Conservation (phyloP, 2,888 invertebrate species). For the Lamellibrachia satsuma region DNA sequence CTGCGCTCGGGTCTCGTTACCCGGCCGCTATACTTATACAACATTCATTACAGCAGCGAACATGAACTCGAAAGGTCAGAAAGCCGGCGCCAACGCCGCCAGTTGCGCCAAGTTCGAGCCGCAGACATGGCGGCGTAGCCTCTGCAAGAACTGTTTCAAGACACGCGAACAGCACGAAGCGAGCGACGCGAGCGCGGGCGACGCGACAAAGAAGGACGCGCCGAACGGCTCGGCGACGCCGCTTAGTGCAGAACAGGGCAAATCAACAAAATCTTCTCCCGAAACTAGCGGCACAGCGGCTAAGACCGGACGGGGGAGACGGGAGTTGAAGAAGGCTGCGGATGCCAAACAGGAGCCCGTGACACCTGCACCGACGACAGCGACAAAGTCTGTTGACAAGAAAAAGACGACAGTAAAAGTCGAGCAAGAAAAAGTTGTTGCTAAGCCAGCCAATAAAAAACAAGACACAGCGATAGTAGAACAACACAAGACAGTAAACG, state of each 20-base stretch:
- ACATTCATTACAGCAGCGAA: neutral
- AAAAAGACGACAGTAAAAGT: neutral
- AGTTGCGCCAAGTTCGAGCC: constrained; percentile 42
- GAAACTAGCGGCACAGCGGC: neutral
- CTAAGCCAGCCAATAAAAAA: neutral
- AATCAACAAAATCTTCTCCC: neutral
- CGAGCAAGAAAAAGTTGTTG: neutral
- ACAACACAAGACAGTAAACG: neutral
- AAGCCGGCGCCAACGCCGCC: neutral
- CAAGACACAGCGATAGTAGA: neutral
- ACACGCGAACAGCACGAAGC: constrained; percentile 37
- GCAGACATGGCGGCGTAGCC: constrained; percentile 41
- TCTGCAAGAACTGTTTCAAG: constrained; percentile 47
- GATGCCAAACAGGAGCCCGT: neutral
- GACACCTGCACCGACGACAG: constrained; percentile 20
- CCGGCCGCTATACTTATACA: neutral
- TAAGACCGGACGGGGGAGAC: constrained; percentile 24
- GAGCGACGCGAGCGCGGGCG: neutral
- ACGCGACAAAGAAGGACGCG: neutral
- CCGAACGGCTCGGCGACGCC: neutral
- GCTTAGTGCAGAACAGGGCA: neutral
- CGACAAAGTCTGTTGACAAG: neutral
- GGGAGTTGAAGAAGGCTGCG: constrained; percentile 23
- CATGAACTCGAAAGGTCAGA: constrained; percentile 18
- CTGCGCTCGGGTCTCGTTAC: neutral